Conservation (phyloP, 2,888 invertebrate species). For the Crioceris asparagi region DNA sequence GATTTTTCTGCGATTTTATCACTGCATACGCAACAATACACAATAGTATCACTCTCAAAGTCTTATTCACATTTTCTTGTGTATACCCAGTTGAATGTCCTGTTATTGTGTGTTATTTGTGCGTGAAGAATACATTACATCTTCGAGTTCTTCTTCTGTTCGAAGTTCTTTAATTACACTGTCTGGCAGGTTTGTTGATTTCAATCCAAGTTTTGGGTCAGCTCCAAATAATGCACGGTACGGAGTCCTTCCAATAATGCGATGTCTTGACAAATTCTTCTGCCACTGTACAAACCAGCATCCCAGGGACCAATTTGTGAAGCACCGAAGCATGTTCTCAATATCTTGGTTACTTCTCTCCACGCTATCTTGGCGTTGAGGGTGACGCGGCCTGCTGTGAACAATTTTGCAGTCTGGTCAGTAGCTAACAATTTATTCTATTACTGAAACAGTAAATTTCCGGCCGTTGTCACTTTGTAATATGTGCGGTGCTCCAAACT, state of each 20-base stretch:
- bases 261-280: background rate
- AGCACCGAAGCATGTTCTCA: slow-evolving; percentile 2
- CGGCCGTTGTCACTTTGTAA: slow-evolving; percentile 19
- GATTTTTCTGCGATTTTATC: background rate
- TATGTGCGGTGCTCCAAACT: slow-evolving; percentile 13
- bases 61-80: background rate
- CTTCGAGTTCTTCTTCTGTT: background rate
- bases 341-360: slow-evolving; percentile 1
- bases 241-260: slow-evolving; percentile 11
- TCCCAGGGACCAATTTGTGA: slow-evolving; percentile 5
- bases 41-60: background rate
- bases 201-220: slow-evolving; percentile 4
- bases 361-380: slow-evolving; percentile 3
- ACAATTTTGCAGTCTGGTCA: background rate
- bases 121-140: background rate
- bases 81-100: too few relatives aligned
- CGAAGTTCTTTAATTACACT: background rate
- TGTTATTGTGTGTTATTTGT: background rate
- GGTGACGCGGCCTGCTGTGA: slow-evolving; percentile 2
- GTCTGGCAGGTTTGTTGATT: background rate
- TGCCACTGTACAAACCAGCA: slow-evolving; percentile 7
- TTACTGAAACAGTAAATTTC: slow-evolving; percentile 1
- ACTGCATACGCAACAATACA: background rate
- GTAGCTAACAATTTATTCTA: background rate
- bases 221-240: slow-evolving; percentile 9